phyloP scores from a whole-genome alignment of 2,797 vertebrate species.

The Apogon hyalosoma region DNA sequence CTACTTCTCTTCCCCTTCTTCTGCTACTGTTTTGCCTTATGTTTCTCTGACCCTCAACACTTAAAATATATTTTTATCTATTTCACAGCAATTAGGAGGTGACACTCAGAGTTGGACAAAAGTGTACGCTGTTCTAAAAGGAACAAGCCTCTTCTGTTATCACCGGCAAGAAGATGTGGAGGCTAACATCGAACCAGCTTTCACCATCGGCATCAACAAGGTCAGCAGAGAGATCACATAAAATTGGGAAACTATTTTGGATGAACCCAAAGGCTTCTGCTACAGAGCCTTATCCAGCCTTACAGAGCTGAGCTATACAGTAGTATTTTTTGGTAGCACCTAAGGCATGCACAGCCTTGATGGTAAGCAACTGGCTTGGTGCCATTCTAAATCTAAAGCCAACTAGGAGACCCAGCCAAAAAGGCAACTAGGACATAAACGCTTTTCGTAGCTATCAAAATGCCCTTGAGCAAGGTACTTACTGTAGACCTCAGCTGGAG shows the following conservation, averaged over 20 bases:
- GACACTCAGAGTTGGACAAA: conserved; percentile 86
- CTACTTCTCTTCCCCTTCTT: background rate
- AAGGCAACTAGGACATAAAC: conserved; percentile 21
- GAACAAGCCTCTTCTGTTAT: conserved; percentile 91
- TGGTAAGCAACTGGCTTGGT: conserved; percentile 19
- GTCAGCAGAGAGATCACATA: conserved; percentile 66
- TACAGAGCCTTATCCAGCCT: conserved; percentile 16
- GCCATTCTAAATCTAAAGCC: conserved; percentile 39
- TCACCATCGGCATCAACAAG: conserved; percentile 94
- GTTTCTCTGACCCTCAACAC: conserved; percentile 8
- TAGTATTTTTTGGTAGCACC: conserved; percentile 36
- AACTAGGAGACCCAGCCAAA: conserved; percentile 7
- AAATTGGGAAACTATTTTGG: conserved; percentile 1
- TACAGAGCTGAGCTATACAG: conserved; percentile 3
- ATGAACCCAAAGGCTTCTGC: conserved; percentile 4
- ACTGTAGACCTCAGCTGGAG: conserved; percentile 2
- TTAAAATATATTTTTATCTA: conserved; percentile 19
- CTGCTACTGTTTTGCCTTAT: conserved; percentile 24
- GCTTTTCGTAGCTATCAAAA: conserved; percentile 3
- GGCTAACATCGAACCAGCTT: conserved; percentile 84
- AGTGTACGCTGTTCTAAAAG: conserved; percentile 88
- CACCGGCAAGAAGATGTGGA: conserved; percentile 84
- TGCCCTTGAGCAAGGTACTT: conserved; percentile 33
- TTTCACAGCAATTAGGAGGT: conserved; percentile 83
- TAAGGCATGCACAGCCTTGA: conserved; percentile 13